Percentiles rank a stretch among this genome's conserved stretches.
These are phyloP conservation scores for Corythornis madagascariensis DNA, from an alignment of 2,113 vertebrate species.

Conservation along the genomic window DNA sequence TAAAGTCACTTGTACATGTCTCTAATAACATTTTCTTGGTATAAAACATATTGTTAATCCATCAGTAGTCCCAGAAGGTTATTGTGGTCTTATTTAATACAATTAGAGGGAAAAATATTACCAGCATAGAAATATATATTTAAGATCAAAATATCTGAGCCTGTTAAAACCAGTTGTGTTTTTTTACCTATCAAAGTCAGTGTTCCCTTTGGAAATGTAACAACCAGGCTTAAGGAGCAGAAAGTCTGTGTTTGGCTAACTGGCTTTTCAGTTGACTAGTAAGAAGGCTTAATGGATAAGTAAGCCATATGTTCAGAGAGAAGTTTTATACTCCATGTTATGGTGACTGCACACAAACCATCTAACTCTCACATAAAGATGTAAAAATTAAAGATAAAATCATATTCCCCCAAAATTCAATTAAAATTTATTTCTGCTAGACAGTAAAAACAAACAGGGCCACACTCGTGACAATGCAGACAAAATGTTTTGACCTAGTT, in stretches of 20 bases:
- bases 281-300: background rate
- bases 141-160: background rate
- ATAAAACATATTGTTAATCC: background rate
- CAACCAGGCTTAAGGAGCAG: background rate
- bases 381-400: background rate
- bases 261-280: background rate
- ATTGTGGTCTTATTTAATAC: background rate
- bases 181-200: background rate
- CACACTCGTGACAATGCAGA: background rate
- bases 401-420: background rate
- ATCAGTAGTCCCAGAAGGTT: background rate
- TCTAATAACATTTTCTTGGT: background rate
- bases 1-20: background rate
- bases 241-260: background rate
- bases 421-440: background rate
- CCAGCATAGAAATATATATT: background rate
- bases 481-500: constrained; percentile 23
- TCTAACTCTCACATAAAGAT: background rate
- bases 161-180: background rate
- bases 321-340: background rate
- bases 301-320: background rate
- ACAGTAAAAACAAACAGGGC: background rate
- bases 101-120: background rate
- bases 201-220: background rate
- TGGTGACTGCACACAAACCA: background rate